Evolutionary conservation across 2,888 invertebrate species (phyloP), one percentile per base, ranked within the genome.

Genomic region (Eupithecia abbreviata): DNA sequence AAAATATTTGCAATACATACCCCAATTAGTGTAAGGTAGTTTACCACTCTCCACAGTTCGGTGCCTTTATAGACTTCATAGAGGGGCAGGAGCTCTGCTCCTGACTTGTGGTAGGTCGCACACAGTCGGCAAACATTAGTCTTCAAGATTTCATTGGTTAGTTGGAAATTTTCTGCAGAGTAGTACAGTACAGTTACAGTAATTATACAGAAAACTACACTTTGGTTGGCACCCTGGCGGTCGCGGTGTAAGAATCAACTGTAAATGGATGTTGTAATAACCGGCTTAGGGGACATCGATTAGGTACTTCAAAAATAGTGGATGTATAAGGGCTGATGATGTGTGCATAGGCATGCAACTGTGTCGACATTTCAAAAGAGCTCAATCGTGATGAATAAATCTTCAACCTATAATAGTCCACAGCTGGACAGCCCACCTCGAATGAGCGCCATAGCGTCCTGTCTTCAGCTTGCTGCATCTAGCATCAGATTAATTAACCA

Each of bases 1-100:
- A 30, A 18, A 62, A 62, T 62, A 30, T 12, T 62, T 10, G 10
- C 18, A 30, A 62, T 62, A 71, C 55, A 76, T 71, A 77, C 82
- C 78, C 77, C 72, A 82, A 97, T 95, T 1, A 97, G 97, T 74
- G 97, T 90, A 89, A 97, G 95, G 79, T 94, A 93, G 80, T 96
- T 93, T 82, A 97, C 96, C 92, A 97, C 97, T 2, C 90, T 93
- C 42, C 95, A 92, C 15, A 97, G 86, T 94, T 83, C 13, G 2
- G 6, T 7, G n/a, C 42, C 51, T 12, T 49, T 47, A 15, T 49
- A 13, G 10, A 2, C 0, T 1, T 15, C n/a, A 62, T 66, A 78
- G 4, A 78, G 73, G 9, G 73, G 62, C 13, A 78, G 41, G 0
- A 78, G 51, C 6, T 43, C n/a, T 4, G 62, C 62, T 12, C 71